These are phyloP conservation scores for Apogon hyalosoma DNA, from an alignment of 2,797 vertebrate species.

Conservation along the genomic window DNA sequence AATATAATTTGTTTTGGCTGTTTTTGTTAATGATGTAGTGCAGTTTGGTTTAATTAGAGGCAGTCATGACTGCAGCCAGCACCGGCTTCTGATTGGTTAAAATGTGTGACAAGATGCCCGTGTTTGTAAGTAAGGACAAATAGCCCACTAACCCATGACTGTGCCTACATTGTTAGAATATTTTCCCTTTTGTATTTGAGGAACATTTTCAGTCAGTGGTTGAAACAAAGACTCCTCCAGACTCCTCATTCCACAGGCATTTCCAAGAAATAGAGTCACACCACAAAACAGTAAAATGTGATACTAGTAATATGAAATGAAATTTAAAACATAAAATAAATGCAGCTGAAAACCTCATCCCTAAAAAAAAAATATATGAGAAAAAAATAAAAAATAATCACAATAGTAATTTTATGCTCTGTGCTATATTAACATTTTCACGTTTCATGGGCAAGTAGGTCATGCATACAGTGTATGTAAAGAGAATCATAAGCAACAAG, in stretches of 20 bases:
- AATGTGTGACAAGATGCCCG: constrained; percentile 1
- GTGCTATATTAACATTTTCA: constrained; percentile 60
- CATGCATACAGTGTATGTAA: constrained; percentile 42
- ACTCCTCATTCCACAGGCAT: too few relatives aligned
- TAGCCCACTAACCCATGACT: too few relatives aligned
- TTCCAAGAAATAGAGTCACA: too few relatives aligned
- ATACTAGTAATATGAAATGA: constrained; percentile 26
- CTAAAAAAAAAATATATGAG: constrained; percentile 13
- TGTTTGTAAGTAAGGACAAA: neutral
- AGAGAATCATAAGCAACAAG: constrained; percentile 67
- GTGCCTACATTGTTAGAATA: too few relatives aligned
- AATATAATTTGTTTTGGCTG: neutral
- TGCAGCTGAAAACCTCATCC: constrained; percentile 39
- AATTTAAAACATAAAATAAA: constrained; percentile 41
- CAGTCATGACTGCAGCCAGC: neutral
- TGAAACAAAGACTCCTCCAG: too few relatives aligned
- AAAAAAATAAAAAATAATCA: constrained; percentile 51
- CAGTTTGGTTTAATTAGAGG: constrained; percentile 2
- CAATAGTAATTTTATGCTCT: constrained; percentile 64
- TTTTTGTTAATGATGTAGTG: neutral
- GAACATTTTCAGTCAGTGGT: too few relatives aligned
- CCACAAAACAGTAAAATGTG: constrained; percentile 3
- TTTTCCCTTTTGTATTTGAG: too few relatives aligned
- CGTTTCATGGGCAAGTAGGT: constrained; percentile 54
- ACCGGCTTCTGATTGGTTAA: constrained; percentile 17